A percentile compares a stretch with the other conserved stretches of the same genome.
These are phyloP conservation scores for Oryzias melastigma DNA, from an alignment of 2,113 vertebrate genomes.

Conservation along the genomic window DNA sequence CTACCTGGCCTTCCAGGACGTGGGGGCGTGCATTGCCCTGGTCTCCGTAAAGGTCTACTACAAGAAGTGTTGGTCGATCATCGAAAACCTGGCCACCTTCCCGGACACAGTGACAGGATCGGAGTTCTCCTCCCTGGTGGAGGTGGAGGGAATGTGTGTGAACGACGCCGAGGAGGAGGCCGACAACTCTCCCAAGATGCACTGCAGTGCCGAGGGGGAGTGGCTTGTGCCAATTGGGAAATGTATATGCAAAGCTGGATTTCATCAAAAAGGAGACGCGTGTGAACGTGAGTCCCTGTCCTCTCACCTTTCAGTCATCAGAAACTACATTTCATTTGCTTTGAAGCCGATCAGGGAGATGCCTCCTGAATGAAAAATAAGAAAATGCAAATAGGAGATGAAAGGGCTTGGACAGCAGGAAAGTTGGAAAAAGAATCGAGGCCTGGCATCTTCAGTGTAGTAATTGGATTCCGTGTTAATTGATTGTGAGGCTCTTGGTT, in stretches of 20 bases:
- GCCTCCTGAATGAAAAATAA: background rate
- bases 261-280: conserved; percentile 95
- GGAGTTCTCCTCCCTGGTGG: conserved; percentile 98
- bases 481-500: conserved; percentile 80
- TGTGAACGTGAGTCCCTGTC: conserved; percentile 94
- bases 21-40: conserved; percentile 97
- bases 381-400: conserved; percentile 36
- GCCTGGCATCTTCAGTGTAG: conserved; percentile 34
- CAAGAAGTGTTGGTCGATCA: conserved; percentile 99
- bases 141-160: conserved; percentile 94
- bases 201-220: conserved; percentile 97
- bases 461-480: conserved; percentile 76
- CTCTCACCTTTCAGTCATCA: background rate
- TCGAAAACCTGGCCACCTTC: conserved; percentile 98
- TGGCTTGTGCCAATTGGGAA: conserved; percentile 99
- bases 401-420: conserved; percentile 50
- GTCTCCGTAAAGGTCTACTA: conserved; percentile 99
- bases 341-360: background rate
- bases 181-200: conserved; percentile 98
- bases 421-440: conserved; percentile 50
- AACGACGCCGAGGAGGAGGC: conserved; percentile 94
- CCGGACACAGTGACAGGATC: conserved; percentile 98
- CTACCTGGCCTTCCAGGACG: conserved; percentile 99
- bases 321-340: background rate
- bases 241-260: conserved; percentile 98